Evolutionary conservation across 2,797 vertebrate genomes (phyloP), one percentile per base, ranked within the genome.

Genomic region (Phaenicophaeus curvirostris): DNA sequence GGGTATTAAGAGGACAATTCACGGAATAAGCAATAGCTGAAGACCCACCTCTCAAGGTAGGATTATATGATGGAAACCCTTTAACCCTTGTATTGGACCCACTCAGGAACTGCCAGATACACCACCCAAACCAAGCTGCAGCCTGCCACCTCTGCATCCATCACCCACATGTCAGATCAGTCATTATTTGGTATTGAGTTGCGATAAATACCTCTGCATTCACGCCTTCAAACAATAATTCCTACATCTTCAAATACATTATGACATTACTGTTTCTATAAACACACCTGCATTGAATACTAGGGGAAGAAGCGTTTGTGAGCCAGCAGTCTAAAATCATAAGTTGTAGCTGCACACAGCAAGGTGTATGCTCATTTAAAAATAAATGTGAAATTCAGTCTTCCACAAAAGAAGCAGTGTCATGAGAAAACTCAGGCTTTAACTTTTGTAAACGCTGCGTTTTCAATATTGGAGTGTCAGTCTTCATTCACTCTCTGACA

Each of bases 401-500:
- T 97, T 96, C 92, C 95, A 98, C 90, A 96, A 97, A 98, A 97
- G 94, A 48, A 97, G 97, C 97, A 94, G 85, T 33, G 96, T 97
- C 97, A 97, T 98, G 96, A 97, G 94, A 98, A 98, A 98, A 98
- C 96, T 96, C 87, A 0, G 27, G 81, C 84, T 96, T 69, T 25
- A 79, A 92, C 91, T 97, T 98, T 88, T 97, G 95, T 97, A 92
- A 98, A 97, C 78, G 92, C 93, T 97, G 97, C 96, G 28, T 93
- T 98, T 98, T 97, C 97, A 97, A 97, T 98, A 98, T 98, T 96
- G 93, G 72, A 66, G 85, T 98, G 97, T 97, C 97, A 98, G 95
- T 98, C 97, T 98, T 98, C 98, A 98, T 98, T 98, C 97, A 98
- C 87, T 96, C 95, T 95, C 95, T 98, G 98, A 98, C 97, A 98